A percentile compares a stretch with the other conserved stretches of the same genome.
Evolutionary conservation across 2,797 vertebrate species (phyloP).

Genomic region (Sphenodon punctatus): DNA sequence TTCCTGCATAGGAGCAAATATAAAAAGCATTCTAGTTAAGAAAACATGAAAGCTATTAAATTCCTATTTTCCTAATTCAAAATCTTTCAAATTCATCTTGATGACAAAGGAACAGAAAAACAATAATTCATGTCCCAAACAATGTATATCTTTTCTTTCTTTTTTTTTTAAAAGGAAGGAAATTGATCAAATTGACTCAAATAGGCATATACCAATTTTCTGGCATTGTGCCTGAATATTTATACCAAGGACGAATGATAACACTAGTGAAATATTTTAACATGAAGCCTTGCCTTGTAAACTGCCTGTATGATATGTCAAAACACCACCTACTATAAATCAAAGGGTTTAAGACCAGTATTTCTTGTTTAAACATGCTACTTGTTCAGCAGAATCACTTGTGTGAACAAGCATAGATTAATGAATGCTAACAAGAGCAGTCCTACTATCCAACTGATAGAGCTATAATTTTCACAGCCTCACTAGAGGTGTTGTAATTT

Average conservation of each 20-base stretch:
- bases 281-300: constrained; percentile 73
- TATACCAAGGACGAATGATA: constrained; percentile 70
- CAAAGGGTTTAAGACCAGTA: constrained; percentile 75
- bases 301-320: constrained; percentile 69
- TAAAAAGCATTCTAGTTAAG: constrained; percentile 32
- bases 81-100: constrained; percentile 50
- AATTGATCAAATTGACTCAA: constrained; percentile 58
- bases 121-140: constrained; percentile 6
- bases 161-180: constrained; percentile 56
- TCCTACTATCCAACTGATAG: constrained; percentile 70
- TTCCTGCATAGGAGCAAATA: constrained; percentile 32
- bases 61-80: constrained; percentile 36
- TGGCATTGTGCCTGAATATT: constrained; percentile 67
- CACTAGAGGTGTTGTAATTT: constrained; percentile 75
- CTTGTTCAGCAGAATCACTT: constrained; percentile 77
- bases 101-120: constrained; percentile 65
- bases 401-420: constrained; percentile 77
- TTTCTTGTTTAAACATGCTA: constrained; percentile 81
- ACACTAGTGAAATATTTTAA: constrained; percentile 72
- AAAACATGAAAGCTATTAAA: constrained; percentile 47
- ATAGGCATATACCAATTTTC: constrained; percentile 67
- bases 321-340: constrained; percentile 80
- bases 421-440: constrained; percentile 62
- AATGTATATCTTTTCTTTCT: neutral
- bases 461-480: constrained; percentile 75